These are phyloP conservation scores for Pycnomerus fuliginosus DNA, from an alignment of 2,888 invertebrate genomes.

Conservation along the genomic window DNA sequence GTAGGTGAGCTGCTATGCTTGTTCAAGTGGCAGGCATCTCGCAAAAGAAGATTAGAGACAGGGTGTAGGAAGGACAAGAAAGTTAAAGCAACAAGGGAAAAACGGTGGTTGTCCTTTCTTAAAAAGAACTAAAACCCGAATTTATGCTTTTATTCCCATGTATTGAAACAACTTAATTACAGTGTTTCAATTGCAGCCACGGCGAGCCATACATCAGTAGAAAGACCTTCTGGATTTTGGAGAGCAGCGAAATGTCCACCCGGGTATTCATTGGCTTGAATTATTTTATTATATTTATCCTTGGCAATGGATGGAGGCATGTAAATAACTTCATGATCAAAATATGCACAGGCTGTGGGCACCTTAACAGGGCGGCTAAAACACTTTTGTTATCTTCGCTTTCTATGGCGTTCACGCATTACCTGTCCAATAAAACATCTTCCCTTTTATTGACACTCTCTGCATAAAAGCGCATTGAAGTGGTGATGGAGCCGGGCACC, in stretches of 20 bases:
- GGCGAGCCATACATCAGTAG: slow-evolving; percentile 67
- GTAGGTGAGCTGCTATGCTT: no score
- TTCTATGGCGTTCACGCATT: no score
- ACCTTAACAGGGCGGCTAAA: slow-evolving; percentile 64
- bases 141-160: no score
- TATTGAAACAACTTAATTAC: no score
- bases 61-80: no score
- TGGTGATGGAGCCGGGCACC: slow-evolving; percentile 68
- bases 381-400: not conserved
- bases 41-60: no score
- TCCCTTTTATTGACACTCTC: slow-evolving; percentile 55
- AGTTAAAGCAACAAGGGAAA: no score
- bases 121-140: no score
- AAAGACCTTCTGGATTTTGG: slow-evolving; percentile 69
- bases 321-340: slow-evolving; percentile 67
- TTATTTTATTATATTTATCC: slow-evolving; percentile 63
- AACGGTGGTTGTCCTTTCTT: no score
- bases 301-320: slow-evolving; percentile 60
- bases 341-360: slow-evolving; percentile 72
- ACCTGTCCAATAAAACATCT: slow-evolving; percentile 16
- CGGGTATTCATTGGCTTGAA: slow-evolving; percentile 65
- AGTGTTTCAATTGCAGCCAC: slow-evolving; percentile 55
- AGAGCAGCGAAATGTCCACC: slow-evolving; percentile 83
- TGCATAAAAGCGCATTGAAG: slow-evolving; percentile 72
- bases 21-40: no score